These are phyloP conservation scores for Tragelaphus oryx DNA, from an alignment of 2,797 vertebrate species.

Conservation along the genomic window DNA sequence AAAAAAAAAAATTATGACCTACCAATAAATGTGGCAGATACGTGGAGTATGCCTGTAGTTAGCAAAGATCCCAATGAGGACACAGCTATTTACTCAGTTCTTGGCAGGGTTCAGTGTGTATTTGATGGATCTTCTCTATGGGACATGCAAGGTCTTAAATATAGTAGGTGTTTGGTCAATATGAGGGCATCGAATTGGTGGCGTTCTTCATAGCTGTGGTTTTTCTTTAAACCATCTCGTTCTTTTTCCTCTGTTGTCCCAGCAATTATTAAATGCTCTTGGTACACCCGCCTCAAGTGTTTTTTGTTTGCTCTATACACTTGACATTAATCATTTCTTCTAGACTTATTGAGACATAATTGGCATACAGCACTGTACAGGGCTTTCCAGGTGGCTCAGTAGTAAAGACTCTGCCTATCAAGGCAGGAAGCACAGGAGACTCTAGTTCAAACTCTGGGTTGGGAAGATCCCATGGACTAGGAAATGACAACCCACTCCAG, in stretches of 20 bases:
- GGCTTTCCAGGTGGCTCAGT: neutral
- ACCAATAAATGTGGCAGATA: neutral
- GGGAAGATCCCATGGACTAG: neutral
- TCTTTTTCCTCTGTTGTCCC: neutral
- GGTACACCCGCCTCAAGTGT: neutral
- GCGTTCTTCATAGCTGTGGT: neutral
- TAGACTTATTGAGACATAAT: neutral
- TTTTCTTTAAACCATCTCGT: neutral
- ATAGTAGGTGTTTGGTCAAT: neutral
- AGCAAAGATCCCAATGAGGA: neutral
- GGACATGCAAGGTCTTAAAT: neutral
- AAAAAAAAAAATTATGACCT: neutral
- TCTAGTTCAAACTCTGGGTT: neutral
- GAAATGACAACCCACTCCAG: neutral
- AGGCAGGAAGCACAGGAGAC: neutral
- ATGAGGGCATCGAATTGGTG: neutral
- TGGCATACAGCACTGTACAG: neutral
- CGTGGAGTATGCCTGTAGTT: neutral
- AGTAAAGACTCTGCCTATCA: neutral
- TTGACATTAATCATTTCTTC: neutral
- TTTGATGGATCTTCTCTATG: neutral
- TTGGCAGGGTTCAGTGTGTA: fast-evolving
- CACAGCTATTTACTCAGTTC: neutral
- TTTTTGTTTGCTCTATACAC: neutral
- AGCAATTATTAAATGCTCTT: neutral